Percentiles rank a stretch among this genome's conserved stretches.
phyloP scores from a whole-genome alignment of 2,888 invertebrate species.

The Pseudococcus viburni region DNA sequence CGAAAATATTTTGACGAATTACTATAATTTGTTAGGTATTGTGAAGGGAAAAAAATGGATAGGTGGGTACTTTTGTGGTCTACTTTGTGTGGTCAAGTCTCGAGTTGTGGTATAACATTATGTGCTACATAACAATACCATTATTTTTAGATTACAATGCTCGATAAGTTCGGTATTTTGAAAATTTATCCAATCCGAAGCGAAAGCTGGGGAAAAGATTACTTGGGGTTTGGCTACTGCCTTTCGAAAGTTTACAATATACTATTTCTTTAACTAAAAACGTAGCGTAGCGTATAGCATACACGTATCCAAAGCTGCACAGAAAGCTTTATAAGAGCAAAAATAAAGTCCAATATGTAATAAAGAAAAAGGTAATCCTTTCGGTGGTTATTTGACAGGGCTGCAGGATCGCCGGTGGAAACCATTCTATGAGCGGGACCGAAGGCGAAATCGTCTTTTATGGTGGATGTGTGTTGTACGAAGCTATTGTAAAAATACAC shows the following conservation, averaged over 20 bases:
- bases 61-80: too few relatives aligned
- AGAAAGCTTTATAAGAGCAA: slow-evolving; percentile 50
- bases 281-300: neutral
- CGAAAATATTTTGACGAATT: neutral
- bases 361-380: slow-evolving; percentile 66
- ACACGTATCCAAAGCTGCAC: neutral
- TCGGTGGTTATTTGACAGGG: slow-evolving; percentile 66
- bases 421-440: slow-evolving; percentile 56
- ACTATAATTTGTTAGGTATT: neutral
- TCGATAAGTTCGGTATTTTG: slow-evolving; percentile 44
- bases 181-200: slow-evolving; percentile 29
- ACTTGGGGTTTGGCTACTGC: slow-evolving; percentile 28
- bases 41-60: neutral
- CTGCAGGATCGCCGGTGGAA: slow-evolving; percentile 53
- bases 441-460: slow-evolving; percentile 62
- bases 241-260: neutral
- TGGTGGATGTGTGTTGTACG: slow-evolving; percentile 26
- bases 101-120: neutral
- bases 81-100: neutral
- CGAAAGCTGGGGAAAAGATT: slow-evolving; percentile 4
- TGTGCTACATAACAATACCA: slow-evolving; percentile 3
- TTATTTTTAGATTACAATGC: slow-evolving; percentile 55
- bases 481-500: slow-evolving; percentile 55
- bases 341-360: slow-evolving; percentile 66
- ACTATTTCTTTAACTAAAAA: slow-evolving; percentile 14